Conservation (phyloP, 2,113 vertebrate species). For the Smithornis capensis region DNA sequence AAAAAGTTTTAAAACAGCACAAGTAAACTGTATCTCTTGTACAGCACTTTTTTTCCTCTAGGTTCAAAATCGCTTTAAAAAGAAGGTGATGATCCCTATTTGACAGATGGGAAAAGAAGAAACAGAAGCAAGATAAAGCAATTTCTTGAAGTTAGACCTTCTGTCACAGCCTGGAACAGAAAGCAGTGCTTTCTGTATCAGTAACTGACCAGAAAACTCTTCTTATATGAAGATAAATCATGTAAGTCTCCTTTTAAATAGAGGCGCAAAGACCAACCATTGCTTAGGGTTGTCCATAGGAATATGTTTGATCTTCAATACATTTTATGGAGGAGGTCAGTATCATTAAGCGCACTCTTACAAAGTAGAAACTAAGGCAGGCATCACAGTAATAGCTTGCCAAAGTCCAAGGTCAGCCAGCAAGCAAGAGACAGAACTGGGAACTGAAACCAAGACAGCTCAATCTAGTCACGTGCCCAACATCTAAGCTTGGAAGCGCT, state of each 20-base stretch:
- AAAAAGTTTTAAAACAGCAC: background rate
- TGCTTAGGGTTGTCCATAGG: background rate
- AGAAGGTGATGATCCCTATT: background rate
- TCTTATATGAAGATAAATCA: background rate
- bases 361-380: background rate
- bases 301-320: background rate
- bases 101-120: background rate
- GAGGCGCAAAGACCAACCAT: background rate
- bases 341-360: background rate
- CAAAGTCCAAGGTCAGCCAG: background rate
- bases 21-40: background rate
- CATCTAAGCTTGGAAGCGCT: background rate
- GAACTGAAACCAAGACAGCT: background rate
- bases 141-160: background rate
- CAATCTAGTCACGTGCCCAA: background rate
- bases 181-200: background rate
- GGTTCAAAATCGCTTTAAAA: background rate
- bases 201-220: accelerated
- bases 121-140: background rate
- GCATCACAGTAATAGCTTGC: background rate
- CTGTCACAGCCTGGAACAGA: background rate
- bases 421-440: accelerated
- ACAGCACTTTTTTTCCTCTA: background rate
- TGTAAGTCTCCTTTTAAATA: background rate
- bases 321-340: background rate